A percentile compares a stretch with the other conserved stretches of the same genome.
Conservation (phyloP, 92 coral and sea anemone genomes). For the Parazoanthus darwini region DNA sequence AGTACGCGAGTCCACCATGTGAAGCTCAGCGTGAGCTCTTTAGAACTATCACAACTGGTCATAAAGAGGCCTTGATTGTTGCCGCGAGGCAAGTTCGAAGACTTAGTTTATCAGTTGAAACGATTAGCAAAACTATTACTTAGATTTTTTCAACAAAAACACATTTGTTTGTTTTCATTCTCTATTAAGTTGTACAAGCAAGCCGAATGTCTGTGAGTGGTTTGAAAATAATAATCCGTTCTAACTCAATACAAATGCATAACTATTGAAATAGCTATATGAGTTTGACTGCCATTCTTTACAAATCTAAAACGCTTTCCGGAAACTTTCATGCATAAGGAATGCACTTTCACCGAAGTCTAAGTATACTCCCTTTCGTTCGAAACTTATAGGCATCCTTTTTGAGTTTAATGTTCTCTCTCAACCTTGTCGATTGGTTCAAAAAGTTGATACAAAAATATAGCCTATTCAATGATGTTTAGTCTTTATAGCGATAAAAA, state of each 20-base stretch:
- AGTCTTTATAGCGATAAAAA: neutral
- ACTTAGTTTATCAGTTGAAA: conserved; percentile 15
- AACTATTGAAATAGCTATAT: neutral
- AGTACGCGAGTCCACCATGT: neutral
- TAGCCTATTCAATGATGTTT: neutral
- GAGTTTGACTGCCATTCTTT: conserved; percentile 5
- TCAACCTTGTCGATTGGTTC: neutral
- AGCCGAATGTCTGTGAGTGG: neutral
- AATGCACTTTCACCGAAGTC: neutral
- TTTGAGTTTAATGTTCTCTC: neutral
- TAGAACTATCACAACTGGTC: neutral
- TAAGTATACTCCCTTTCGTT: neutral
- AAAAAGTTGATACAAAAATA: neutral
- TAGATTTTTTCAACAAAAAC: conserved; percentile 23
- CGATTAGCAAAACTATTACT: neutral
- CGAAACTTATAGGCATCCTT: neutral
- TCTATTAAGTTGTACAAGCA: neutral
- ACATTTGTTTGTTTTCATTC: conserved; percentile 15
- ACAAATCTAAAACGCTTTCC: conserved; percentile 1
- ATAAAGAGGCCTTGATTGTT: neutral
- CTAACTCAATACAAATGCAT: neutral
- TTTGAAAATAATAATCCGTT: neutral
- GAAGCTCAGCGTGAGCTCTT: neutral
- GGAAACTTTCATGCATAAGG: neutral
- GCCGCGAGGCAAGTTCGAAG: conserved; percentile 21